These are phyloP conservation scores for Nesogale talazaci DNA, from an alignment of 2,113 vertebrate species.

Conservation along the genomic window DNA sequence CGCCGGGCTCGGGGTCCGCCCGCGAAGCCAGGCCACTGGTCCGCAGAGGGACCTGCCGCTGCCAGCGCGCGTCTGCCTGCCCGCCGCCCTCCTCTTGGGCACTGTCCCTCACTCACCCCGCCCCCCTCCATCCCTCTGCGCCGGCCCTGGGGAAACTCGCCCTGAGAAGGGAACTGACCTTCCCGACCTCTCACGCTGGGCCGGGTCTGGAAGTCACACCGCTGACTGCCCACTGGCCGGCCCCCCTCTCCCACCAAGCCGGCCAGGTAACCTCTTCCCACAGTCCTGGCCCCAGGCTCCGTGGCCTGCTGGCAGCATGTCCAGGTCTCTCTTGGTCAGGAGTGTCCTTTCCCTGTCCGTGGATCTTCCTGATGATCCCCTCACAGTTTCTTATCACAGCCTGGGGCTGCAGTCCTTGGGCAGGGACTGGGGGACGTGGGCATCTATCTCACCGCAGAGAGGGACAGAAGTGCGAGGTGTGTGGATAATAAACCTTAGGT, in stretches of 20 bases:
- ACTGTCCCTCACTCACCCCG: not conserved
- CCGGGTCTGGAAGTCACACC: not conserved
- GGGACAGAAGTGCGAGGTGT: not conserved
- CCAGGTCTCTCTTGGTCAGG: not conserved
- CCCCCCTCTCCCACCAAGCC: not conserved
- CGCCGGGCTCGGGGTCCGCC: not conserved
- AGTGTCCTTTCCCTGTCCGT: no score
- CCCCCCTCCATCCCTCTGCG: not conserved
- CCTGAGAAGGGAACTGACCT: not conserved
- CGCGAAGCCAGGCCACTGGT: not conserved
- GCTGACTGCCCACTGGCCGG: not conserved
- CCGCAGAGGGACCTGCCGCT: not conserved
- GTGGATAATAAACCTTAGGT: not conserved
- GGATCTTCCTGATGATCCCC: not conserved
- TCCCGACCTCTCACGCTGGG: not conserved
- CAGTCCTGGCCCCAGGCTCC: not conserved
- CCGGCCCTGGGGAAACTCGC: not conserved
- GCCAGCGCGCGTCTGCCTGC: not conserved
- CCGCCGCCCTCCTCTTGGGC: not conserved
- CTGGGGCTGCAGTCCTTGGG: not conserved
- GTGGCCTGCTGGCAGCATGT: not conserved
- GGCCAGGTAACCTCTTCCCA: not conserved
- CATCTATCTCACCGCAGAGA: not conserved
- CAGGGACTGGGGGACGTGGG: not conserved
- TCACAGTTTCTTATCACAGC: not conserved